phyloP scores from a whole-genome alignment of 2,113 vertebrate genomes.

The Lagenorhynchus albirostris region DNA sequence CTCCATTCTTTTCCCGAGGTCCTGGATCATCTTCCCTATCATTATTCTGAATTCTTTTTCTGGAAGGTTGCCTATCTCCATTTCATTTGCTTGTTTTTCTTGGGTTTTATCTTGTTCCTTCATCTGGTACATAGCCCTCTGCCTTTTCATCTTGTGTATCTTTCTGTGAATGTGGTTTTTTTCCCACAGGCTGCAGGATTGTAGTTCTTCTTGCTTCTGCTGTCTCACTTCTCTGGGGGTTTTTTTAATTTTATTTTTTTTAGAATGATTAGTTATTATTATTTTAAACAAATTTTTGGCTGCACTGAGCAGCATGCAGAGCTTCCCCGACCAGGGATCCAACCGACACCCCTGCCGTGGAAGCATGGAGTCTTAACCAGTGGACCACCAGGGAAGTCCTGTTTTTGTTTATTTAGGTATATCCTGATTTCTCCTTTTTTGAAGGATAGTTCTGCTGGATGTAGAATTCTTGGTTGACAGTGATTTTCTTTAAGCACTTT shows the following conservation, averaged over 20 bases:
- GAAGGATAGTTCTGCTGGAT: not conserved
- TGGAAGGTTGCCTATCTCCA: too few relatives aligned
- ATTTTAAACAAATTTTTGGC: not conserved
- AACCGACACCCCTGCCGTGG: not conserved
- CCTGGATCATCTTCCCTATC: too few relatives aligned
- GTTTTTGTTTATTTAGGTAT: not conserved
- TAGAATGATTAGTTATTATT: not conserved
- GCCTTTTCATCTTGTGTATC: too few relatives aligned
- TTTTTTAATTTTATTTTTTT: not conserved
- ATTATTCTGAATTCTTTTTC: too few relatives aligned
- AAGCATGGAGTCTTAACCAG: not conserved
- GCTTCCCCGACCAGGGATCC: not conserved
- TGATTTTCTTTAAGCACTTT: not conserved
- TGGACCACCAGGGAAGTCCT: not conserved
- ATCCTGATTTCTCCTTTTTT: not conserved
- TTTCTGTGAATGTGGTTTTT: too few relatives aligned
- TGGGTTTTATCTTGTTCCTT: too few relatives aligned
- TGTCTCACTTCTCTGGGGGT: not conserved
- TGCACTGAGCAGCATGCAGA: not conserved
- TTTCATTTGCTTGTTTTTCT: too few relatives aligned
- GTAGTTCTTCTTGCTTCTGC: too few relatives aligned
- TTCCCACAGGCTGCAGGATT: too few relatives aligned
- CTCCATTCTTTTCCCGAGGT: too few relatives aligned
- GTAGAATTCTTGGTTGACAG: not conserved
- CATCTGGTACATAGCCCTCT: too few relatives aligned